Evolutionary conservation across 2,888 invertebrate genomes (phyloP), one percentile per base, ranked within the genome.

Genomic region (Zonitis immaculata): DNA sequence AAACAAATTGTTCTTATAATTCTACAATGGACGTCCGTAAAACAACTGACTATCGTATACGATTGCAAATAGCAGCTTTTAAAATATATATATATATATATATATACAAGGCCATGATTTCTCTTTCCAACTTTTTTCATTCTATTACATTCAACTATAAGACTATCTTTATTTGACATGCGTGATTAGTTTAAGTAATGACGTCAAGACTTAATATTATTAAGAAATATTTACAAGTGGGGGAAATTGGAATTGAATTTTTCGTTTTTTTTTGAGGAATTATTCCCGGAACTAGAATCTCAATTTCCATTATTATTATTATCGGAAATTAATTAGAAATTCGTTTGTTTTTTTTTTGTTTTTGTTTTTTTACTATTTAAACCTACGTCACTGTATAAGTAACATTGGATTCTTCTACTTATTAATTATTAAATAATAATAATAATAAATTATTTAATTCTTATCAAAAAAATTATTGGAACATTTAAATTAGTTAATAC

Each of bases 31-130:
- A 53, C 54, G 58, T 51, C 52, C 51, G 49, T 56, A 25, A 43
- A 56, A 59, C 60, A 62, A 64, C 66, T 66, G 64, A 58, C 39
- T 60, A 56, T 60, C 59, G 57, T 55, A n/a, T n/a, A 54, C 57
- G 57, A 63, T 64, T 59, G 65, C 65, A 59, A 66, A 67, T 63
- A 62, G 52, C 61, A 54, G 65, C 63, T 67, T 67, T 65, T 66
- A 65, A 64, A 22, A 58, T 56, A 46, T 55, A n/a, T n/a, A n/a
- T n/a, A n/a, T n/a, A n/a, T n/a, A n/a, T n/a, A n/a, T n/a, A n/a
- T n/a, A n/a, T n/a, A 56, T 52, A 47, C 64, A 66, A 66, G 66
- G 66, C 56, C 63, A 59, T 47, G 28, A 42, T 18, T 14, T 49
- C 47, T 44, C 26, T 62, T 56, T 47, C 50, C 1, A 20, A 46